Evolutionary conservation across 2,888 invertebrate genomes (phyloP).

Genomic region (Sinodicranocentrus sp.): DNA sequence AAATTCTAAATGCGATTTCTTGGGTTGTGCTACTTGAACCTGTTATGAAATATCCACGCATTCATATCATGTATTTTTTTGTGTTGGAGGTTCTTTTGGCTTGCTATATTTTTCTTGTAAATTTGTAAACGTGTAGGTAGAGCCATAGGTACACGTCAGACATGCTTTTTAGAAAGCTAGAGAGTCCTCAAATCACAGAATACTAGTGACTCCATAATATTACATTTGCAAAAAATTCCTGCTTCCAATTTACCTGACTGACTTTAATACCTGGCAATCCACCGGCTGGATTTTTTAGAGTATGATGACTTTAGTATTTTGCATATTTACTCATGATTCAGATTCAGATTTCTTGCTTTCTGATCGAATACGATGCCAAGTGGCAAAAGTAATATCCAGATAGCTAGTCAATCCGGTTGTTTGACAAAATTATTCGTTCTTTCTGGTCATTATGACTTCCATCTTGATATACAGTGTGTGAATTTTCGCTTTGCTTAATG

Average conservation of each 20-base stretch:
- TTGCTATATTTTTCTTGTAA: not conserved
- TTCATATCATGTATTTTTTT: not conserved
- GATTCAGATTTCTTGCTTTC: constrained; percentile 13
- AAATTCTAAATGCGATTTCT: not conserved
- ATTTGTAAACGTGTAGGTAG: not conserved
- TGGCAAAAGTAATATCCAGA: not conserved
- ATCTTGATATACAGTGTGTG: too few relatives aligned
- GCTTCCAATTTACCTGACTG: too few relatives aligned
- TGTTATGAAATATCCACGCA: not conserved
- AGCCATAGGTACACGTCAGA: too few relatives aligned
- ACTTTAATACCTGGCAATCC: not conserved
- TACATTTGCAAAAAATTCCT: not conserved
- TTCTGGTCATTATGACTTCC: too few relatives aligned
- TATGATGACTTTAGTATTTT: constrained; percentile 25
- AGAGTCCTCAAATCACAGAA: not conserved
- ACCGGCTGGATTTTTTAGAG: constrained; percentile 26
- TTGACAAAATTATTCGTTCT: too few relatives aligned
- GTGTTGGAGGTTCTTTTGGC: not conserved
- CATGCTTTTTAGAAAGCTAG: too few relatives aligned
- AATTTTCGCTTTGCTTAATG: too few relatives aligned
- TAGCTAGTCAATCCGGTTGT: constrained; percentile 21
- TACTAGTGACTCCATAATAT: constrained; percentile 3
- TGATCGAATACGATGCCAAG: not conserved
- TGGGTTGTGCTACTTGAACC: constrained; percentile 13
- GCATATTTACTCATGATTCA: constrained; percentile 27